phyloP scores from a whole-genome alignment of 2,888 invertebrate genomes.

The Apotomis turbidana region DNA sequence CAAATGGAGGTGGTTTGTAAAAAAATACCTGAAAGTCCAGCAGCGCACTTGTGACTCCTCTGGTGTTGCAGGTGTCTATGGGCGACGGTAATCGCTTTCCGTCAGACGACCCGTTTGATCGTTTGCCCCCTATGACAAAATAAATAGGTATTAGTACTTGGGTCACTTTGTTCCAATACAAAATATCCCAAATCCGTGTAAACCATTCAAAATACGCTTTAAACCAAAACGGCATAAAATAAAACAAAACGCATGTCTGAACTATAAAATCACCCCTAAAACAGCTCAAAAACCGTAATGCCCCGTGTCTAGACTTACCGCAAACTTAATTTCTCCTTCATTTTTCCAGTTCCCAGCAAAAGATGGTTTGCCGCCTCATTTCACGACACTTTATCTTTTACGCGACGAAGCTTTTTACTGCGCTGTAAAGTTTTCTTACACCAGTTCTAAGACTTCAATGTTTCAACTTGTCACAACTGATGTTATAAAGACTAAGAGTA shows the following conservation, averaged over 20 bases:
- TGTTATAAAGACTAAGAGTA: neutral
- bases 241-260: neutral
- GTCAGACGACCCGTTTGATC: too few species aligned
- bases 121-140: too few species aligned
- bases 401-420: conserved; percentile 13
- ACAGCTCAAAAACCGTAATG: conserved; percentile 10
- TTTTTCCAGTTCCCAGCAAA: conserved; percentile 11
- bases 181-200: too few species aligned
- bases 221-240: too few species aligned
- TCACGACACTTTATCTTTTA: conserved; percentile 31
- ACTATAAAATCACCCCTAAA: neutral
- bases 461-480: conserved; percentile 1
- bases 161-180: too few species aligned
- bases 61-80: too few species aligned
- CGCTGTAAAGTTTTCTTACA: conserved; percentile 17
- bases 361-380: conserved; percentile 27
- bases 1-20: too few species aligned
- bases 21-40: too few species aligned
- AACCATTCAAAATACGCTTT: too few species aligned
- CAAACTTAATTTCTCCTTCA: conserved; percentile 27
- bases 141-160: too few species aligned
- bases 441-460: conserved; percentile 11
- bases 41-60: too few species aligned
- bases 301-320: conserved; percentile 16
- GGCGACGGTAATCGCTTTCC: too few species aligned